Evolutionary conservation across 2,888 invertebrate genomes (phyloP), one percentile per base, ranked within the genome.

Genomic region (Tenodera sinensis): DNA sequence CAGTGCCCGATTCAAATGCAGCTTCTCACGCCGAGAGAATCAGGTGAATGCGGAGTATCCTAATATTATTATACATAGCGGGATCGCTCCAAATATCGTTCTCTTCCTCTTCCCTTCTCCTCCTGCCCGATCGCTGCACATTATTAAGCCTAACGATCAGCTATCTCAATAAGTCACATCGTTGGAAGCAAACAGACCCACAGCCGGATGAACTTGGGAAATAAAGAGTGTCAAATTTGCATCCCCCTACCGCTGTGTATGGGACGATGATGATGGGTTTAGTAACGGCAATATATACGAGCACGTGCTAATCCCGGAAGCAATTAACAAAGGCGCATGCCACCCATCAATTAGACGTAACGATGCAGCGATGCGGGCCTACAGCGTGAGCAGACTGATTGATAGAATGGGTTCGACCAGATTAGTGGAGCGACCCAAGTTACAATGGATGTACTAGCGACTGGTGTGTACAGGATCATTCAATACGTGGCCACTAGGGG

Each of bases 261-360:
- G 88, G 30, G 71, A 81, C 88, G 89, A 90, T 90, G 90, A 90
- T 89, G 90, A 90, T 90, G 90, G 90, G 90, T 90, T 90, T 90
- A 90, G 90, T 89, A 89, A 89, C 88, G 82, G 89, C 88, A 83
- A 88, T 90, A 89, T 90, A 90, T 89, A 89, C 89, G 89, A 87
- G 90, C 84, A 88, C 87, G 90, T 90, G 90, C 91, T 92, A 92
- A 92, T 92, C 92, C 92, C 91, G 92, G 92, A 91, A 92, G 92
- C 92, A 92, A 92, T 92, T 92, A 93, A 92, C 91, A 92, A 92
- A 92, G 92, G 92, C 92, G 92, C 92, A 91, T 91, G 92, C 91
- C 92, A 91, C 91, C 92, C 92, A 93, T 93, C 92, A 92, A 93
- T 92, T 92, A 92, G 90, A 91, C 91, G 91, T 92, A 92, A 92